phyloP scores from a whole-genome alignment of 2,113 vertebrate species.

The Ancistrus triradiatus region DNA sequence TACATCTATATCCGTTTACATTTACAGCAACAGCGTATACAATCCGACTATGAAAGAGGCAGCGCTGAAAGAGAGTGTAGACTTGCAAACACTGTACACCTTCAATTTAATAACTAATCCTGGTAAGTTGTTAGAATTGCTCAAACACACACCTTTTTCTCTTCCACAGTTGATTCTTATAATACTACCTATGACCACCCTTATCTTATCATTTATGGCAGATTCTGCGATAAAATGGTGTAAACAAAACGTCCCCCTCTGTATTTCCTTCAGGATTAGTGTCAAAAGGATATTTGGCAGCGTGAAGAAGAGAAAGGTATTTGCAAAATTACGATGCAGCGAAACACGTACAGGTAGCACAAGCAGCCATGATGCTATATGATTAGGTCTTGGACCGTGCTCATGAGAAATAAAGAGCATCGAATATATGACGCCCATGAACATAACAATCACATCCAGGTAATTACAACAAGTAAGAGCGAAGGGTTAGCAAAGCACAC shows the following conservation, averaged over 20 bases:
- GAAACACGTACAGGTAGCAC: constrained; percentile 1
- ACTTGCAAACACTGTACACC: constrained; percentile 12
- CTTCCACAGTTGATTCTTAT: constrained; percentile 1
- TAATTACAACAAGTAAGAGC: constrained; percentile 21
- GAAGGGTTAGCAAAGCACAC: constrained; percentile 9
- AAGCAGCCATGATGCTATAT: constrained; percentile 17
- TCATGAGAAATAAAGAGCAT: constrained; percentile 12
- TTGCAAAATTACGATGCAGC: neutral
- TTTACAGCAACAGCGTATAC: constrained; percentile 29
- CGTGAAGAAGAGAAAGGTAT: constrained; percentile 11
- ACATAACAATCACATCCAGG: constrained; percentile 15
- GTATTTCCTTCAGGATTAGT: neutral
- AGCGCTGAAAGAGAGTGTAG: constrained; percentile 21
- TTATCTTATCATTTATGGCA: constrained; percentile 26
- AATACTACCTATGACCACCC: neutral
- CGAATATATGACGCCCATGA: constrained; percentile 17
- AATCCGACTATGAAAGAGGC: constrained; percentile 28
- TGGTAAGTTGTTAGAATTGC: neutral
- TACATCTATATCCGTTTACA: constrained; percentile 48
- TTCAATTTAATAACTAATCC: neutral
- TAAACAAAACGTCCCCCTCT: constrained; percentile 23
- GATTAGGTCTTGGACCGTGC: too few relatives aligned
- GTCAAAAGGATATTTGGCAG: constrained; percentile 32
- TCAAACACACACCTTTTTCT: neutral
- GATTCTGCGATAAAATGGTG: constrained; percentile 22